These are phyloP conservation scores for Gymnoscelis rufifasciata DNA, from an alignment of 2,888 invertebrate genomes.

Conservation along the genomic window DNA sequence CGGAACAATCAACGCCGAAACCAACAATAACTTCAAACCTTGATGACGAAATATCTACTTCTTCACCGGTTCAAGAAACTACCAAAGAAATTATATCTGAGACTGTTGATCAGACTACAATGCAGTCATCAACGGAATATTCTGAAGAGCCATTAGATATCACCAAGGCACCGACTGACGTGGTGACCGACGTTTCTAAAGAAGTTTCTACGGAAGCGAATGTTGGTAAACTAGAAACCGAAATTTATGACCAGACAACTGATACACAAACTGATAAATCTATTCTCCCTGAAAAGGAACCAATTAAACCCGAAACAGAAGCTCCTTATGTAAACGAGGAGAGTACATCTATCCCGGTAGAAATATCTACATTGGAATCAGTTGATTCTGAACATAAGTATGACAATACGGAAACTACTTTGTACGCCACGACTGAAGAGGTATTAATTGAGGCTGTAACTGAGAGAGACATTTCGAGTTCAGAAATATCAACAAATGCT, in stretches of 20 bases:
- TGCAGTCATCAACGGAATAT: conserved; percentile 4
- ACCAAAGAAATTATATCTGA: conserved; percentile 12
- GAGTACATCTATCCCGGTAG: neutral
- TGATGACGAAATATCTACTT: conserved; percentile 8
- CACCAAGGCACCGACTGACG: conserved; percentile 1
- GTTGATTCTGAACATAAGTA: no score
- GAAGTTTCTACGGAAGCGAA: conserved; percentile 8
- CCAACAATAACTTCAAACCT: neutral
- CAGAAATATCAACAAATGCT: conserved; percentile 9
- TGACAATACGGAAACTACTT: conserved; percentile 9
- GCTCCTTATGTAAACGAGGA: conserved; percentile 1
- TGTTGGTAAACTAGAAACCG: conserved; percentile 7
- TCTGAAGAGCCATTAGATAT: conserved; percentile 3
- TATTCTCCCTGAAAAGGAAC: conserved; percentile 2
- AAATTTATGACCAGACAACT: neutral
- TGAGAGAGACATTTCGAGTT: neutral
- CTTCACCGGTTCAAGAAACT: conserved; percentile 4
- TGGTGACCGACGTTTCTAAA: no score
- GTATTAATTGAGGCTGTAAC: neutral
- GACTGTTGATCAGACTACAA: neutral
- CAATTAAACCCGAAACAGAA: conserved; percentile 9
- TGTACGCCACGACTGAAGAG: neutral
- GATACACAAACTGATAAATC: neutral
- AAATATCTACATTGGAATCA: neutral
- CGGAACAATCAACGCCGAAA: conserved; percentile 11